Evolutionary conservation across 2,113 vertebrate species (phyloP), one percentile per base, ranked within the genome.

Genomic region (Nothocercus nigrocapillus): DNA sequence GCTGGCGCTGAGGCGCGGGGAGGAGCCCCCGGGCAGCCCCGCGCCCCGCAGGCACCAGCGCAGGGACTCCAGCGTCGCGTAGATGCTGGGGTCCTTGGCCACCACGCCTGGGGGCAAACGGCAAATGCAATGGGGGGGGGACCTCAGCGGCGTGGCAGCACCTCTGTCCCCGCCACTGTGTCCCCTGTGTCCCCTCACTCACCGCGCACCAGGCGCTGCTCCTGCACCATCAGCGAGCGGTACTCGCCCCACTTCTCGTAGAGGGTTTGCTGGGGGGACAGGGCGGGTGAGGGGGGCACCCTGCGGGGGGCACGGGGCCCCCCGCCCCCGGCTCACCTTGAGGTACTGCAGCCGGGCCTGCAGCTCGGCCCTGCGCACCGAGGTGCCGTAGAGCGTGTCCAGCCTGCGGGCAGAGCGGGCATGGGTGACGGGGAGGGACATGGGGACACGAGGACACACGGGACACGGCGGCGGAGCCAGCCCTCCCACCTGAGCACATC

Each of bases 241-340:
- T 99, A 99, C 73, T 99, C 99, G 7, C 99, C 99, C 99, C 99
- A 99, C 91, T 99, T 99, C 97, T 99, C 99, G 28, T 99, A 98
- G 12, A 99, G 98, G 1, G 98, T 99, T 99, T 99, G 99, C 99
- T 99, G 95, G 4, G 96, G 95, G 93, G 76, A 54, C 27, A n/a
- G 42, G 20, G 40, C 47, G 21, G 9, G 19, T 92, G 59, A 94
- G 59, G 21, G 68, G 5, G 27, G 27, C 27, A 73, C 7, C 15
- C 13, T 1, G 0, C 1, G 24, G 17, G 88, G 44, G n/a, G 44
- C 17, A 56, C 15, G 13, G 27, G 53, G 16, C 14, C 27, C 53
- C 2, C 17, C 27, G 3, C 24, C 11, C 5, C 28, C 17, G 8
- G 40, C 88, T 95, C 94, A 99, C 99, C 99, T 99, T 99, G 42